Evolutionary conservation across 1,140 invertebrate genomes (phyloP), one percentile per base, ranked within the genome.

Genomic region (Polypedilum pembai): DNA sequence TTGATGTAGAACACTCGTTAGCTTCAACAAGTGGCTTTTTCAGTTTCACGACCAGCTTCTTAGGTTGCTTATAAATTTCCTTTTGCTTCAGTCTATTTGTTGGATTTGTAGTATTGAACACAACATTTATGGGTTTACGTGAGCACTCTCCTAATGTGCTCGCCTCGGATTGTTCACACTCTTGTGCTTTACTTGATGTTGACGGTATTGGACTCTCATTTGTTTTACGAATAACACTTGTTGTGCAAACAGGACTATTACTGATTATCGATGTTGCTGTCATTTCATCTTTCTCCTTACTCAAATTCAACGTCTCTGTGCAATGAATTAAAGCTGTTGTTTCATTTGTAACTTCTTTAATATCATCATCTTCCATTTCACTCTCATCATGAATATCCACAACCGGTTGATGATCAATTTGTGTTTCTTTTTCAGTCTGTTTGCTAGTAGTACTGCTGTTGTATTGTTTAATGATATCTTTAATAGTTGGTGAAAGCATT

Each of bases 31-130:
- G 66, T 41, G 75, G 75, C 24, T 75, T 74, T 41, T 76, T 76
- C 10, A 76, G 56, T 74, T 76, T 76, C 3, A 76, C 74, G 12
- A 74, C 72, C 20, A 76, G 21, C 63, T 76, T 76, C 65, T 75
- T 76, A 7, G 66, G 74, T 40, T 41, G 40, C 18, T 75, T 75
- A n/a, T 69, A 20, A 69, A 69, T 69, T 69, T 69, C 45, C 12
- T 56, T 56, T 56, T 56, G 45, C 45, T 56, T 69, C 65, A 69
- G 65, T 69, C 65, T 69, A 69, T 69, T 69, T 7, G 17, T 69
- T 21, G 65, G n/a, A 56, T 56, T 56, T 56, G 45, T 18, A 69
- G 45, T 18, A 69, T 69, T 69, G 65, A 69, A 69, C 65, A 69
- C 65, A 69, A 69, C 65, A 20, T 21, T 69, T 18, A 18, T 18